Conservation (phyloP, 2,797 vertebrate species). For the Falco berigora region DNA sequence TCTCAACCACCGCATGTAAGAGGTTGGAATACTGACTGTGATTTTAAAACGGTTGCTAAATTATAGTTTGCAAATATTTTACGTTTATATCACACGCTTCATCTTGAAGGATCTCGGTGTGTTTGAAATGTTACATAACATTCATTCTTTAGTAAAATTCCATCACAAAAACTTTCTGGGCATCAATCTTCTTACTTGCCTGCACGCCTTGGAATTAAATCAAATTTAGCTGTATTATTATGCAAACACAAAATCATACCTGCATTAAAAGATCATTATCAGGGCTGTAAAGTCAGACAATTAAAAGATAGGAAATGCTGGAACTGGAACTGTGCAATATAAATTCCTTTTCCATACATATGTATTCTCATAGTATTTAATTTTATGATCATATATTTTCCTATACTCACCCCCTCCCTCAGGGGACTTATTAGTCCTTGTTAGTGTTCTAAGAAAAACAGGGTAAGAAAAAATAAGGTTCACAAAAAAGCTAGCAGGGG, state of each 20-base stretch:
- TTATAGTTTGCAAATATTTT: conserved; percentile 58
- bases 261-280: conserved; percentile 20
- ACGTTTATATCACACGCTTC: conserved; percentile 32
- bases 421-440: neutral
- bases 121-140: conserved; percentile 62
- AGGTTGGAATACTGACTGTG: conserved; percentile 7
- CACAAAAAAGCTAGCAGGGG: neutral
- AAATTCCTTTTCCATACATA: neutral
- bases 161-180: conserved; percentile 55
- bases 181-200: conserved; percentile 52
- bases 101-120: conserved; percentile 21
- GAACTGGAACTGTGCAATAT: neutral
- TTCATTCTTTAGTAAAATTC: conserved; percentile 43
- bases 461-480: neutral
- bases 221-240: conserved; percentile 51
- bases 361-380: neutral
- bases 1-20: neutral
- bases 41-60: conserved; percentile 34
- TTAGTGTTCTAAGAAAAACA: neutral
- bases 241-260: conserved; percentile 35
- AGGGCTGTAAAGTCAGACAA: conserved; percentile 17
- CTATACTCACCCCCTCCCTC: neutral
- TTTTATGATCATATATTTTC: neutral
- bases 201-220: conserved; percentile 39
- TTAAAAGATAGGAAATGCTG: neutral